Percentiles rank a stretch among this genome's conserved stretches.
These are phyloP conservation scores for Phyllotreta cruciferae DNA, from an alignment of 2,888 invertebrate genomes.

Conservation along the genomic window DNA sequence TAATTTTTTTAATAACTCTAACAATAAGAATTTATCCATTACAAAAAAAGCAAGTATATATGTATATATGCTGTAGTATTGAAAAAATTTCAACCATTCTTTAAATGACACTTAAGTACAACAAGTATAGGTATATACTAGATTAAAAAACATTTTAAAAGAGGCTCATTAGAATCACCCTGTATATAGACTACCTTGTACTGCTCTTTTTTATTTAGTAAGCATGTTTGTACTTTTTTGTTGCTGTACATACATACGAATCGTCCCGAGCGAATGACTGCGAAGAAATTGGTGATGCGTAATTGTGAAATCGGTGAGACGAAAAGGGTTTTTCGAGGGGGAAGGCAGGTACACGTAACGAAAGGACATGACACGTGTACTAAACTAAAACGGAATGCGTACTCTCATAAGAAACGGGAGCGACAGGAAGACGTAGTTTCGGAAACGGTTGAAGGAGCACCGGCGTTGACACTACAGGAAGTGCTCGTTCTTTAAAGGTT, in stretches of 20 bases:
- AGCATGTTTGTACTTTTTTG: no score
- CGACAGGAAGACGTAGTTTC: constrained; percentile 13
- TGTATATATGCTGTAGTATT: no score
- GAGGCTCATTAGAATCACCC: no score
- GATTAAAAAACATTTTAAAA: no score
- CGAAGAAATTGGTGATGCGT: constrained; percentile 25
- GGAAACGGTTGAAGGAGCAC: constrained; percentile 16
- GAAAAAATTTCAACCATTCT: no score
- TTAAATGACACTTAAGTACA: no score
- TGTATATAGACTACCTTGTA: no score
- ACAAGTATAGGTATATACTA: no score
- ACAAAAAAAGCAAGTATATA: no score
- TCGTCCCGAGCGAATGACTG: neutral
- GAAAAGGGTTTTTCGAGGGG: constrained; percentile 16
- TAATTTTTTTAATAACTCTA: no score
- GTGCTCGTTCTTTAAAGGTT: constrained; percentile 6
- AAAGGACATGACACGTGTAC: constrained; percentile 24
- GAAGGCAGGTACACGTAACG: constrained; percentile 11
- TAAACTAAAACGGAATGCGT: constrained; percentile 25
- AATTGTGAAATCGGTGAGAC: constrained; percentile 17
- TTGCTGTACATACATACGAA: neutral
- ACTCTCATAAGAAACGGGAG: constrained; percentile 15
- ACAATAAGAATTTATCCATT: no score
- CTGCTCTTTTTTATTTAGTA: no score
- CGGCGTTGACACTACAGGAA: constrained; percentile 9